Percentiles rank a stretch among this genome's conserved stretches.
These are phyloP conservation scores for Cololabis saira DNA, from an alignment of 2,113 vertebrate species.

Conservation along the genomic window DNA sequence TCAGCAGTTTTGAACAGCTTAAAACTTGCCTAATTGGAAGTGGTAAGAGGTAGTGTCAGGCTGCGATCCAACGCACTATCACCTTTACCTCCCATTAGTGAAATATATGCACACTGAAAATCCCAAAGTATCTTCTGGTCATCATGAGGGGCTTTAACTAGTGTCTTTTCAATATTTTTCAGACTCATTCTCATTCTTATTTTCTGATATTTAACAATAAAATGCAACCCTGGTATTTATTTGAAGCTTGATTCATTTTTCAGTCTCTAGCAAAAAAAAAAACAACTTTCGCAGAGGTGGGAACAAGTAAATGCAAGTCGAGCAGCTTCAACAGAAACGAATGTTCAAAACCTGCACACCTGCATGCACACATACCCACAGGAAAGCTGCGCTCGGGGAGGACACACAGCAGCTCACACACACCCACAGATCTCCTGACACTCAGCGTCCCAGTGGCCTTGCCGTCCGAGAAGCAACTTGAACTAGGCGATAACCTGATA, in stretches of 20 bases:
- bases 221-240: conserved; percentile 5
- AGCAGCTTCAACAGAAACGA: conserved; percentile 4
- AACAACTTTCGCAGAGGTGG: conserved; percentile 2
- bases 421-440: conserved; percentile 68
- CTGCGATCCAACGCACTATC: conserved; percentile 75
- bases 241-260: conserved; percentile 24
- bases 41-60: conserved; percentile 80
- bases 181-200: background rate
- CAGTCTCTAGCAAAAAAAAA: conserved; percentile 6
- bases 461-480: conserved; percentile 87
- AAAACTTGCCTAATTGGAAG: conserved; percentile 89
- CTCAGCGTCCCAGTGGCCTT: conserved; percentile 82
- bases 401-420: conserved; percentile 24
- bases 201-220: conserved; percentile 10
- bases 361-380: conserved; percentile 9
- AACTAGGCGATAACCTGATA: conserved; percentile 97
- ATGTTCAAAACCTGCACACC: conserved; percentile 28
- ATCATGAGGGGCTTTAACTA: conserved; percentile 43
- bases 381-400: background rate
- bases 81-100: conserved; percentile 83
- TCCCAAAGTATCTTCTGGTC: conserved; percentile 51
- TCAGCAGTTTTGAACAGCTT: conserved; percentile 86
- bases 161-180: conserved; percentile 17
- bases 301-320: conserved; percentile 6
- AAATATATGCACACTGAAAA: conserved; percentile 71